A percentile compares a stretch with the other conserved stretches of the same genome.
phyloP scores from a whole-genome alignment of 64 coral and sea anemone genomes.

The Orbicella faveolata region DNA sequence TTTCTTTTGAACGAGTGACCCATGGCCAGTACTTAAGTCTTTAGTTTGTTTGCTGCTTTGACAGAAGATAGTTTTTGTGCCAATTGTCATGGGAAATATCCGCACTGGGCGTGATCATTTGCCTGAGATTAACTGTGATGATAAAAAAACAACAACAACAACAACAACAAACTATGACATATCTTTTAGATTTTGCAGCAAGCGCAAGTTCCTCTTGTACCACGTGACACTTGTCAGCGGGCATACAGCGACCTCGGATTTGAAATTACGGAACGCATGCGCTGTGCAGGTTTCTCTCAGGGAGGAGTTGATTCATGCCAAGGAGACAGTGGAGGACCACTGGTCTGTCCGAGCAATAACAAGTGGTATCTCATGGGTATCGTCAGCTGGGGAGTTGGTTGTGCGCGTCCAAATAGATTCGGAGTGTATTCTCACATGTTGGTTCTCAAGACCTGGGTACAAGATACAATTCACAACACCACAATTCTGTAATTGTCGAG shows the following conservation, averaged over 20 bases:
- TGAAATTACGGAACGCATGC: conserved; percentile 72
- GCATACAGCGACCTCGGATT: conserved; percentile 60
- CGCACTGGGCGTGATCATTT: too few relatives aligned
- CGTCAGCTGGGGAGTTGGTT: conserved; percentile 84
- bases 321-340: conserved; percentile 84
- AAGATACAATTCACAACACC: conserved; percentile 52
- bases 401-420: conserved; percentile 76
- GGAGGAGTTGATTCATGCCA: conserved; percentile 87
- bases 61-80: too few relatives aligned
- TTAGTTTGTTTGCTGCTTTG: too few relatives aligned
- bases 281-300: conserved; percentile 69
- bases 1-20: too few relatives aligned
- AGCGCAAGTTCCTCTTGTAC: conserved; percentile 71
- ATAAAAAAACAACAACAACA: too few relatives aligned
- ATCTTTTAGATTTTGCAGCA: conserved; percentile 47
- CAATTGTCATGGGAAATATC: too few relatives aligned
- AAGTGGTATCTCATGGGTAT: conserved; percentile 72
- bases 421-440: conserved; percentile 87
- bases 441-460: conserved; percentile 82
- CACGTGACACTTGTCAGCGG: conserved; percentile 47
- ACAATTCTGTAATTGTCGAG: background rate
- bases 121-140: too few relatives aligned
- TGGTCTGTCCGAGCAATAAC: conserved; percentile 62
- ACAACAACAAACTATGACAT: too few relatives aligned
- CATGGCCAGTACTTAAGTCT: too few relatives aligned